Percentiles rank a stretch among this genome's conserved stretches.
phyloP scores from a whole-genome alignment of 1,140 invertebrate genomes.

The Anastatus disparis region DNA sequence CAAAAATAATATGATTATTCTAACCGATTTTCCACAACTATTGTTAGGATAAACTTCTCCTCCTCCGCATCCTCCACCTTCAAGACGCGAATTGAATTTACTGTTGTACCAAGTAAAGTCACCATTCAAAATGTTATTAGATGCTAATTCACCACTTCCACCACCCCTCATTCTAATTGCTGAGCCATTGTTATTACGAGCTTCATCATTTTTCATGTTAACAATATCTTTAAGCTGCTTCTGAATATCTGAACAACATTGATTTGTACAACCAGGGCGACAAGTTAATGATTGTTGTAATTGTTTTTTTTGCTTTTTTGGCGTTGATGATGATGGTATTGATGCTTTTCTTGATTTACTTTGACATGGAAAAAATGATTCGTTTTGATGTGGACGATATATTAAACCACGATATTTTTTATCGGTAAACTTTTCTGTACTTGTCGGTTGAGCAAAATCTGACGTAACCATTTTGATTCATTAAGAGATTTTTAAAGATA shows the following conservation, averaged over 20 bases:
- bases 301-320: conserved; percentile 15
- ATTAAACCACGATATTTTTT: too few relatives aligned
- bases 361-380: too few relatives aligned
- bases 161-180: conserved; percentile 44
- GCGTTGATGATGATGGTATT: conserved; percentile 30
- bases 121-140: neutral
- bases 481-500: too few relatives aligned
- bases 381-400: too few relatives aligned
- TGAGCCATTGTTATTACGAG: neutral
- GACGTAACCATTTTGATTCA: too few relatives aligned
- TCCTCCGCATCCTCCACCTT: conserved; percentile 34
- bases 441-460: too few relatives aligned
- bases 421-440: too few relatives aligned
- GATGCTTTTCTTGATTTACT: too few relatives aligned
- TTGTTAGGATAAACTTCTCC: neutral
- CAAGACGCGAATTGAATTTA: conserved; percentile 34
- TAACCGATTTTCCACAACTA: conserved; percentile 15
- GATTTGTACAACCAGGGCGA: conserved; percentile 45
- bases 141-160: conserved; percentile 10
- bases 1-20: too few relatives aligned
- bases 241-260: conserved; percentile 45
- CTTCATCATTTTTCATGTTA: conserved; percentile 14
- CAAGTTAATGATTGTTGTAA: too few relatives aligned
- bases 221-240: neutral
- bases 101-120: conserved; percentile 37